Evolutionary conservation across 1,140 invertebrate genomes (phyloP), one percentile per base, ranked within the genome.

Genomic region (Artemia franciscana): DNA sequence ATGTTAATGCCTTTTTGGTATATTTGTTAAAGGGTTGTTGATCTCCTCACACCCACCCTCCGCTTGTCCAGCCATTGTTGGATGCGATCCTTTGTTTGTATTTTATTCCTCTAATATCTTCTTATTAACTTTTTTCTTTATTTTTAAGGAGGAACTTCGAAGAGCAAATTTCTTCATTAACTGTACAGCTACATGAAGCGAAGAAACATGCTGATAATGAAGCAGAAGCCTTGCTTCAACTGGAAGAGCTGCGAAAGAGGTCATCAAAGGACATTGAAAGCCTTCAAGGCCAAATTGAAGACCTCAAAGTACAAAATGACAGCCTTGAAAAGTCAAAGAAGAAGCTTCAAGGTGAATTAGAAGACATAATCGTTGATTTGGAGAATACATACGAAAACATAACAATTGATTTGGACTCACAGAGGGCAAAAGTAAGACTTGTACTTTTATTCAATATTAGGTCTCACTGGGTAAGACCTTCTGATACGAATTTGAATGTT

Each of bases 251-350:
- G 61, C 82, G 86, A 67, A 97, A 97, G 77, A 89, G 92, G 68
- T 75, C 86, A 15, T 76, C 79, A 66, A 91, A 88, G 74, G 93
- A 98, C 67, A 79, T 91, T 61, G 94, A 98, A 73, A 80, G 81
- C 2, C 73, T 91, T 26, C 81, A 88, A 69, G 73, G 86, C 23
- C 84, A 91, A 75, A 80, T 93, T 15, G 88, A 91, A 68, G 91
- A 95, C 73, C 72, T 94, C n/a, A 83, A 86, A 66, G 84, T 86
- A 39, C 80, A 83, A 28, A 91, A 90, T 69, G 91, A 95, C 69
- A 94, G 94, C 68, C 75, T 96, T 18, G 92, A 96, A 66, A 95
- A 95, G 75, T 93, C 89, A 60, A 94, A 94, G 74, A 94, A 93
- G 76, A 98, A 98, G 71, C 80, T 97, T 27, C 89, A 96, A 70